Evolutionary conservation across 2,888 invertebrate species (phyloP), one percentile per base, ranked within the genome.

Genomic region (Lottia gigantea): DNA sequence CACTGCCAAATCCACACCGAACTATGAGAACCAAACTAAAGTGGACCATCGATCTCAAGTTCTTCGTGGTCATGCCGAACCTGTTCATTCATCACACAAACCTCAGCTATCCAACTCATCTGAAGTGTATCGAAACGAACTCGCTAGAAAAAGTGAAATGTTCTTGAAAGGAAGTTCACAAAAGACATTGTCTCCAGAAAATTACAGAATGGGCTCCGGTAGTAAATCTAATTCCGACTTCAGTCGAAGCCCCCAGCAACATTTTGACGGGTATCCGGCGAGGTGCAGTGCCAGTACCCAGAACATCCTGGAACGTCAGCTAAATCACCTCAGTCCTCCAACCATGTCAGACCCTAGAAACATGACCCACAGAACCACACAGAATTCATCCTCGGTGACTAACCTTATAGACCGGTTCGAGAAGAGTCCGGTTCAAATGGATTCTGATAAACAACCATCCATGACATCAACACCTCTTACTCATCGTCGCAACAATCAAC

Each of bases 11-110:
- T 74, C 78, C 26, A 79, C 80, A 61, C 81, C 81, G 31, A 83
- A 81, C 71, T 82, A 82, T 70, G 83, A 83, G 69, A 83, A 82
- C 70, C 83, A 83, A 74, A 76, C 77, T n/a, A 78, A 80, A 69
- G 75, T 79, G 55, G 83, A 83, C 62, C 77, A 75, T 2, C 71
- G 76, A 1, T 68, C 71, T 1, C 74, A 71, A 64, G 80, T 74
- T 2, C 68, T 79, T 11, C 67, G 77, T 62, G 82, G 80, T 11
- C 76, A 78, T 19, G 81, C 80, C 1, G 78, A 80, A 55, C 77
- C 80, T 0, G 78, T 74, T 40, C 40, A 23, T 46, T 55, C 66
- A n/a, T 46, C 62, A 12, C 71, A 78, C 71, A 45, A 73, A 65
- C 74, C 67, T 63, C 66, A 76, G 74, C 68, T 73, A 47, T 72